Evolutionary conservation across 2,113 vertebrate species (phyloP), one percentile per base, ranked within the genome.

Genomic region (Paradisaea rubra): DNA sequence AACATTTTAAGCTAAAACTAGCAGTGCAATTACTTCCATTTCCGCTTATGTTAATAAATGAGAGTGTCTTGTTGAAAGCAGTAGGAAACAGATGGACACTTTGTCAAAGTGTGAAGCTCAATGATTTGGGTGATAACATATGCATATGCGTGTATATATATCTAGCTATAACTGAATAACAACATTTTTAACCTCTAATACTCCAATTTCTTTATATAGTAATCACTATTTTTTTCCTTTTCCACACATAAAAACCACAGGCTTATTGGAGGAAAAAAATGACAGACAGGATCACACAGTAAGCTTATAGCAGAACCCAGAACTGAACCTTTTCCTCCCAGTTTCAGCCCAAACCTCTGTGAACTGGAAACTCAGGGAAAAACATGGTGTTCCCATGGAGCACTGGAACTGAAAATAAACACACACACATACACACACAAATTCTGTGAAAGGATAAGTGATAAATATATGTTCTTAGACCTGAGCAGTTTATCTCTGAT

Each of bases 161-260:
- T 81, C 8, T 56, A 73, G 16, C 85, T 73, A 35, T 39, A 72
- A 59, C 60, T 74, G 79, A 90, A 79, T 53, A 81, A 73, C 65
- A 91, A 76, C 57, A 76, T 47, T 89, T 93, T 81, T 64, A 81
- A 93, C 66, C 80, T 94, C 68, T 91, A 91, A 74, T 91, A 87
- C 61, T 71, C 60, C 17, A 4, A 41, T 15, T 78, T 47, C 72
- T 91, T 81, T 78, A 50, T 39, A 78, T 35, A 81, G 52, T 7
- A 64, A 61, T 27, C 24, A 33, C 20, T 7, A 2, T 42, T 11
- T 13, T 56, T 57, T 77, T 27, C 28, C 2, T 63, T 59, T 69
- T 15, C 56, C 24, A 53, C 57, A 37, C 7, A 54, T 42, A 37
- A 68, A 81, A 71, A 18, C 1, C 1, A 7, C 37, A 39, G 20